Evolutionary conservation across 2,797 vertebrate species (phyloP).

Genomic region (Acanthurus lineatus): DNA sequence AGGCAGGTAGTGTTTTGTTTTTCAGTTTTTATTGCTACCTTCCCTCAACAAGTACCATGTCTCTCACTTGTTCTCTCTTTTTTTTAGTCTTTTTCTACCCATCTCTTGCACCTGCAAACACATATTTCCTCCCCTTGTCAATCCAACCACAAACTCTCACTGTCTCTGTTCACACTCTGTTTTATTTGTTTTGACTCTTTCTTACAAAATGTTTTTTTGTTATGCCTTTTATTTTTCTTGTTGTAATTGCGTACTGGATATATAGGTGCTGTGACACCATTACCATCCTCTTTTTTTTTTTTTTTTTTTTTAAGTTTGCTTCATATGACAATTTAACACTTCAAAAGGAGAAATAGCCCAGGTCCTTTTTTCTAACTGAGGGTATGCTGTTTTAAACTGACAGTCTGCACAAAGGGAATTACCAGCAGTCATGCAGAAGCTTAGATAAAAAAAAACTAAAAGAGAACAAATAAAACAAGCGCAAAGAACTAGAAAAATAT

Average conservation of each 20-base stretch:
- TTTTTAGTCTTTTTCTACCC: neutral
- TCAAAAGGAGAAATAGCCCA: constrained; percentile 37
- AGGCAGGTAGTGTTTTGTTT: neutral
- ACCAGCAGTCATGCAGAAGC: constrained; percentile 21
- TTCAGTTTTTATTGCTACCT: neutral
- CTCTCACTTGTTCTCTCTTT: neutral
- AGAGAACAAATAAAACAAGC: constrained; percentile 36
- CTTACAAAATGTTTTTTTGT: constrained; percentile 21
- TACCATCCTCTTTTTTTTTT: constrained; percentile 10
- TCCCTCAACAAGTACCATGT: neutral
- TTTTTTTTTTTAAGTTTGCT: constrained; percentile 23
- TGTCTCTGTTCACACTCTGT: neutral
- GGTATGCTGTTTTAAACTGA: constrained; percentile 31
- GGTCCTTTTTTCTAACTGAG: constrained; percentile 16
- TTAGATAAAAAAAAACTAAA: constrained; percentile 21
- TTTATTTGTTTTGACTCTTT: constrained; percentile 40
- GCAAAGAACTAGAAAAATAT: constrained; percentile 46
- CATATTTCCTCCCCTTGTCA: neutral
- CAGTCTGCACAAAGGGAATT: constrained; percentile 41
- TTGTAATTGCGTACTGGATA: constrained; percentile 31
- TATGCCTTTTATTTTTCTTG: constrained; percentile 16
- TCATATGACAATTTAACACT: constrained; percentile 53
- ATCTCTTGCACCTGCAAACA: neutral
- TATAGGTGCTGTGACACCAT: constrained; percentile 30
- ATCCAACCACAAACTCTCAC: neutral